Evolutionary conservation across 2,797 vertebrate genomes (phyloP), one percentile per base, ranked within the genome.

Genomic region (Crenuchus spilurus): DNA sequence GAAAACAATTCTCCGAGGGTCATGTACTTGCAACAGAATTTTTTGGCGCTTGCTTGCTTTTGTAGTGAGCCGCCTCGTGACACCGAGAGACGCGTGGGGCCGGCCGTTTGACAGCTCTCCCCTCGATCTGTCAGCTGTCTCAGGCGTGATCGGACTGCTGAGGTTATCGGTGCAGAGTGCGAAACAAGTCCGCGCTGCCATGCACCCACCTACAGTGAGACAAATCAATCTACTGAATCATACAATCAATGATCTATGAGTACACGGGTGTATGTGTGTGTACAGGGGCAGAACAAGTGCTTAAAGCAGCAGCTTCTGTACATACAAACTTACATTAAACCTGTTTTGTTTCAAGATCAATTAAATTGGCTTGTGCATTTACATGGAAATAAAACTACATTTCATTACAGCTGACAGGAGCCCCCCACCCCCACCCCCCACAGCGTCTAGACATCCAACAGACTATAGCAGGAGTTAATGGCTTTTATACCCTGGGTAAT

Each of bases 171-270:
- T 24, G 67, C 65, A 52, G 66, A 65, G 66, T 14, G 8, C n/a
- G 37, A 70, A 58, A 49, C 41, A 26, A 30, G 62, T 33, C 62
- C 1, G 51, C 18, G 4, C 63, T 54, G 66, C 52, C 31, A 9
- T 22, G n/a, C 37, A 52, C 66, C 35, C 44, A 18, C 13, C 18
- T 41, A 52, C 60, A 33, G 62, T 39, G 61, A 60, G 42, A 42
- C 64, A 51, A 70, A 78, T 79, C 42, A 64, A 82, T 70, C 66
- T 30, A 57, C 70, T 68, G 57, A 65, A 57, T 71, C 70, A 44
- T 37, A 55, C 51, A 65, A 61, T 58, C 63, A 51, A 55, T 52
- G 48, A 26, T 41, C 13, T 44, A 58, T 1, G 33, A 14, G 57
- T 35, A 22, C 22, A 18, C 10, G 30, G 33, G 60, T 1, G n/a